Conservation (phyloP, 1,140 invertebrate genomes). For the Ips typographus region DNA sequence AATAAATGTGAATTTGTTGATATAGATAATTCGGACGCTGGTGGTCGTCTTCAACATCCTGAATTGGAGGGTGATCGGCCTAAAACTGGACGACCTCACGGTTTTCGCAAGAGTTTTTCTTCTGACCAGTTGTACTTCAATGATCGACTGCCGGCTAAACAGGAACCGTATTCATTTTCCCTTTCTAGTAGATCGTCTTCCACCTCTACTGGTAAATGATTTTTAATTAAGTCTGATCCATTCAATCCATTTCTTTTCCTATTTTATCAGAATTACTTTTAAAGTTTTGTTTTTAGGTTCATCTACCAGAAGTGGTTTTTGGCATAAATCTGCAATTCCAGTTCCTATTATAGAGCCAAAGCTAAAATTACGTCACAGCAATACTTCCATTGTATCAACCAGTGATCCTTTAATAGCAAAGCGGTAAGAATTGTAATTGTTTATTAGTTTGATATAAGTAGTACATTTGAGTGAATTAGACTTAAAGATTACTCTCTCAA, state of each 20-base stretch:
- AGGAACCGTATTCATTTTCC: slow-evolving; percentile 36
- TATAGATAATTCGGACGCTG: not conserved
- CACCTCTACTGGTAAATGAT: slow-evolving; percentile 42
- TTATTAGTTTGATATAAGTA: not conserved
- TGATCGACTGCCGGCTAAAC: slow-evolving; percentile 23
- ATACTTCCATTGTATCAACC: not conserved
- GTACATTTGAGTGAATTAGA: no score
- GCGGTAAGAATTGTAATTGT: slow-evolving; percentile 12
- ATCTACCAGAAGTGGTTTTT: slow-evolving; percentile 41
- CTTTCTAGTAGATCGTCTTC: slow-evolving; percentile 44
- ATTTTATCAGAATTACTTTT: not conserved
- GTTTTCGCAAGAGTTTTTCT: slow-evolving; percentile 48
- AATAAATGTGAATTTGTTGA: not conserved
- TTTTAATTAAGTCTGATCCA: not conserved
- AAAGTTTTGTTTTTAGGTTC: slow-evolving; percentile 39
- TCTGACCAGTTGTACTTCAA: slow-evolving; percentile 45
- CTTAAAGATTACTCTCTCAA: no score
- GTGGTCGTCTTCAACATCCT: not conserved
- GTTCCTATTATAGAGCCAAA: slow-evolving; percentile 45
- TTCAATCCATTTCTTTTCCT: slow-evolving; percentile 6
- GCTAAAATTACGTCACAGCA: slow-evolving; percentile 37
- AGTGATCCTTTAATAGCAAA: slow-evolving; percentile 33
- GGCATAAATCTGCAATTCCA: slow-evolving; percentile 47
- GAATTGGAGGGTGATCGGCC: not conserved
- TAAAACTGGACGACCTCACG: not conserved